Conservation (phyloP, 1,140 invertebrate species). For the Brevipalpus yothersi region DNA sequence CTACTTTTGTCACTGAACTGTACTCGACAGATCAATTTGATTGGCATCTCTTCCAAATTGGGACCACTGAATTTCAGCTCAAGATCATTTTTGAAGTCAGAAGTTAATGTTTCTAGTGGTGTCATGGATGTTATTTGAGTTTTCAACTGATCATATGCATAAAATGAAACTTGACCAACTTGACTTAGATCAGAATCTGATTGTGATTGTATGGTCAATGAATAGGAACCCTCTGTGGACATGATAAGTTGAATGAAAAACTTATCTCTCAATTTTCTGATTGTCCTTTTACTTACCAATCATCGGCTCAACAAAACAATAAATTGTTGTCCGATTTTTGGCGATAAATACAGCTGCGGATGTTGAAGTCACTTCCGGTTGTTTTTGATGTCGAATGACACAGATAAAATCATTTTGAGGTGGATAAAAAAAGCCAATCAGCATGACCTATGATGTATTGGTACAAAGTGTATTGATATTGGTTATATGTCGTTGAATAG, state of each 20-base stretch:
- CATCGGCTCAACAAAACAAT: constrained; percentile 3
- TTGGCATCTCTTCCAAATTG: not conserved
- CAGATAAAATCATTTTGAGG: constrained; percentile 1
- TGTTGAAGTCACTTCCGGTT: not conserved
- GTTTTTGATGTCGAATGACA: not conserved
- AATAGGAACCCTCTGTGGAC: constrained; percentile 4
- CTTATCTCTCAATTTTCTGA: not conserved
- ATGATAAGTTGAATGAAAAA: not conserved
- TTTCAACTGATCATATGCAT: not conserved
- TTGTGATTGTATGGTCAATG: not conserved
- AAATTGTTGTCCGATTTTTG: constrained; percentile 3
- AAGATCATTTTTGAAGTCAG: not conserved
- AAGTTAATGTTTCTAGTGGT: not conserved
- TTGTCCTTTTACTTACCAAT: constrained; percentile 2
- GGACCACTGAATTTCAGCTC: not conserved
- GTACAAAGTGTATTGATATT: no score
- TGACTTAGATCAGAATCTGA: not conserved
- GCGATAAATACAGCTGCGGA: constrained; percentile 4
- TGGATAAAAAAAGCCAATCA: constrained; percentile 8
- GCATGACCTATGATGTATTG: not conserved
- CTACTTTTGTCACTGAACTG: not conserved
- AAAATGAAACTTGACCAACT: not conserved
- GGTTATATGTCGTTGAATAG: no score
- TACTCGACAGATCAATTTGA: not conserved
- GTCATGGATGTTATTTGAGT: not conserved